phyloP scores from a whole-genome alignment of 2,113 vertebrate species.

The Heliornis fulica region DNA sequence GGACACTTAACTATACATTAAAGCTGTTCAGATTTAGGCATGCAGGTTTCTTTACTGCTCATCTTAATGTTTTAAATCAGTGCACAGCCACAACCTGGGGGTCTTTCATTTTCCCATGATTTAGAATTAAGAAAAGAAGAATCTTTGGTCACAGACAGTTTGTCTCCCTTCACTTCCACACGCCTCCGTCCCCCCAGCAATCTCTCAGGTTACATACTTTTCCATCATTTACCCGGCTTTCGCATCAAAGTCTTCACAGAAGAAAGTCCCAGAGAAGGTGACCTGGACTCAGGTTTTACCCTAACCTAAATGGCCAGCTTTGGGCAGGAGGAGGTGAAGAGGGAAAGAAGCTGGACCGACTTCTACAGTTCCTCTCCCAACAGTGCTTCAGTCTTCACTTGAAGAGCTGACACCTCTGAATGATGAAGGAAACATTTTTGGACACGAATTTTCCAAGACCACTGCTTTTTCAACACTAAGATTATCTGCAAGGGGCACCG shows the following conservation, averaged over 20 bases:
- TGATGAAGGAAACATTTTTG: not conserved
- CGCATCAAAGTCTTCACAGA: not conserved
- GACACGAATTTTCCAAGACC: not conserved
- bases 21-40: not conserved
- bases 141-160: not conserved
- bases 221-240: not conserved
- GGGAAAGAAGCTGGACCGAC: not conserved
- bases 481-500: rapidly evolving
- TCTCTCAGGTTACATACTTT: not conserved
- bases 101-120: not conserved
- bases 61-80: not conserved
- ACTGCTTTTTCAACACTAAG: not conserved
- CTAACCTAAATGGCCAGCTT: not conserved
- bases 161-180: not conserved
- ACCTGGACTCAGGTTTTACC: not conserved
- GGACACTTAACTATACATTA: not conserved
- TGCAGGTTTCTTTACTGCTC: not conserved
- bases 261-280: not conserved
- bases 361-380: not conserved
- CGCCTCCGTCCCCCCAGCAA: not conserved
- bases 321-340: not conserved
- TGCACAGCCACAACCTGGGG: not conserved
- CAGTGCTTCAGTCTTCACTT: not conserved
- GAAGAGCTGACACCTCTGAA: not conserved
- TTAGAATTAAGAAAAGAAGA: not conserved